These are phyloP conservation scores for Cephus cinctus DNA, from an alignment of 1,140 invertebrate species.

Conservation along the genomic window DNA sequence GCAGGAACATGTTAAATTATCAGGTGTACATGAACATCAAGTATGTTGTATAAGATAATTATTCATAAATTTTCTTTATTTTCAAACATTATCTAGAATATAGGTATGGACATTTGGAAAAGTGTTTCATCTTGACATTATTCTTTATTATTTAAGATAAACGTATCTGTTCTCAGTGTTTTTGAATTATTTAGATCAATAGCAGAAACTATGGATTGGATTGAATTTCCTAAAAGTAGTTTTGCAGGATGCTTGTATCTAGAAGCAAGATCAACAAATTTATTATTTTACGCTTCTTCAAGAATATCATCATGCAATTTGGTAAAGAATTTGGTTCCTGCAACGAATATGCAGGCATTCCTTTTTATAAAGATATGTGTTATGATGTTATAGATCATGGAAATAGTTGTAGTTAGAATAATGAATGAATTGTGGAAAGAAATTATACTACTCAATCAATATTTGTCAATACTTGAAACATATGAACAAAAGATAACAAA, in stretches of 20 bases:
- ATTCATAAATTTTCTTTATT: neutral
- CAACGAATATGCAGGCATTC: no score
- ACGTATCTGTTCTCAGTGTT: constrained; percentile 18
- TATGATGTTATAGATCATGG: constrained; percentile 25
- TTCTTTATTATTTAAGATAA: constrained; percentile 18
- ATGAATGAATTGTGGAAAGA: constrained; percentile 38
- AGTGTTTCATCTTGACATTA: no score
- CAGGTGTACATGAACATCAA: constrained; percentile 17
- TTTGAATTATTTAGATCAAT: constrained; percentile 40
- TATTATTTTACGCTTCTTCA: constrained; percentile 29
- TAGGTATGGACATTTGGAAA: no score
- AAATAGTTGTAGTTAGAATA: constrained; percentile 30
- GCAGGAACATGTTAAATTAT: constrained; percentile 23
- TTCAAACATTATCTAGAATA: neutral
- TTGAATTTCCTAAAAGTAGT: constrained; percentile 22
- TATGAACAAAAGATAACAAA: constrained; percentile 22
- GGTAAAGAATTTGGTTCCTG: constrained; percentile 28
- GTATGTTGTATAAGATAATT: constrained; percentile 18
- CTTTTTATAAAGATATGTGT: constrained; percentile 1
- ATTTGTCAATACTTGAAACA: constrained; percentile 34
- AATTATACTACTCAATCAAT: constrained; percentile 35
- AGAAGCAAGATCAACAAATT: constrained; percentile 25
- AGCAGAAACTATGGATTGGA: constrained; percentile 27
- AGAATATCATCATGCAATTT: constrained; percentile 32
- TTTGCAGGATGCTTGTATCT: constrained; percentile 38